Conservation (phyloP, 2,888 invertebrate species). For the Drosophila atripex region DNA sequence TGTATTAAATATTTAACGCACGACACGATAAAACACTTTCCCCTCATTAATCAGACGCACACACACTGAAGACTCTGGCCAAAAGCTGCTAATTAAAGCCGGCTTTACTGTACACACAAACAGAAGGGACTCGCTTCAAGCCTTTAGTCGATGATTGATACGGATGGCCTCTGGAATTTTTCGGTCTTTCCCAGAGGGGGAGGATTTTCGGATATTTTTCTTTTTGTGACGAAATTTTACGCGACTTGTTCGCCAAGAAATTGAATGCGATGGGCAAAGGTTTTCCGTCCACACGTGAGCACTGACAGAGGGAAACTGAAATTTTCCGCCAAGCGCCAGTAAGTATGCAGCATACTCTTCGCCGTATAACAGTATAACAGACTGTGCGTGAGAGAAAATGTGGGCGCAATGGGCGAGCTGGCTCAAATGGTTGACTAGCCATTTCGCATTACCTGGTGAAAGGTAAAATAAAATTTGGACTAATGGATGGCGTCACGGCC, state of each 20-base stretch:
- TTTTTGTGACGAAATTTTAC: conserved; percentile 47
- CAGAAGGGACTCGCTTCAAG: conserved; percentile 8
- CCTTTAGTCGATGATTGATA: conserved; percentile 36
- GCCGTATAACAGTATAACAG: conserved; percentile 30
- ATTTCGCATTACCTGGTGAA: conserved; percentile 26
- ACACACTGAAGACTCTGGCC: conserved; percentile 20
- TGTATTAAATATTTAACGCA: conserved; percentile 77
- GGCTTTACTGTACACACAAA: conserved; percentile 37
- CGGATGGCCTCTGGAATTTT: conserved; percentile 14
- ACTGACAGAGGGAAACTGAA: conserved; percentile 72
- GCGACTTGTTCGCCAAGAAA: conserved; percentile 40
- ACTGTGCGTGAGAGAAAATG: conserved; percentile 1
- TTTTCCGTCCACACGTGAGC: conserved; percentile 62
- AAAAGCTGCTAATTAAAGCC: conserved; percentile 62
- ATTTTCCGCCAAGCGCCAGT: conserved; percentile 39
- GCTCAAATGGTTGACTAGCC: conserved; percentile 5
- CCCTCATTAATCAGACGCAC: conserved; percentile 70
- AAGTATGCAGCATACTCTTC: conserved; percentile 64
- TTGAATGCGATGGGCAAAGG: conserved; percentile 36
- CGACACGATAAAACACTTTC: conserved; percentile 78
- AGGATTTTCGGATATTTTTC: conserved; percentile 9
- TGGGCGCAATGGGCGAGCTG: conserved; percentile 1
- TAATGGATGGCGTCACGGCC: conserved; percentile 29
- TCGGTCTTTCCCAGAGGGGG: not conserved
- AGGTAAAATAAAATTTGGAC: conserved; percentile 35